Conservation (phyloP, 2,888 invertebrate species). For the Calameuta idolon region DNA sequence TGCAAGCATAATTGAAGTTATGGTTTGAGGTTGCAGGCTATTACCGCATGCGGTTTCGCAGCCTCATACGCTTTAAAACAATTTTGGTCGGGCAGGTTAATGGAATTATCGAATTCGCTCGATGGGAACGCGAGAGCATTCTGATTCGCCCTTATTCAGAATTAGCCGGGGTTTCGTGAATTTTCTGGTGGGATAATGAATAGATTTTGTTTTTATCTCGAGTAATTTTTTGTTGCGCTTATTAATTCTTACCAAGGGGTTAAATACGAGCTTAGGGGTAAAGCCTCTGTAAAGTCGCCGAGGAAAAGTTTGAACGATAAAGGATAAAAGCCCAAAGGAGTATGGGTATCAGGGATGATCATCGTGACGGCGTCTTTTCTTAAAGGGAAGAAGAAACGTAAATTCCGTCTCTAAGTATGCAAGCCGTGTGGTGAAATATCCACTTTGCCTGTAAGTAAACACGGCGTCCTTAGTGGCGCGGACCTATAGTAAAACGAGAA, state of each 20-base stretch:
- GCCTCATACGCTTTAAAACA: constrained; percentile 7
- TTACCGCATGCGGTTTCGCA: constrained; percentile 6
- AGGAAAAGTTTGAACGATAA: not conserved
- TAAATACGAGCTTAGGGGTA: not conserved
- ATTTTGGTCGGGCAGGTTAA: not conserved
- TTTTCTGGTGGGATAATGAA: not conserved
- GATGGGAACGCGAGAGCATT: not conserved
- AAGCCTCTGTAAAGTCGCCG: not conserved
- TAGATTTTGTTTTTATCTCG: not conserved
- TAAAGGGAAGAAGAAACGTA: constrained; percentile 26
- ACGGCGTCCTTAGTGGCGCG: constrained; percentile 43
- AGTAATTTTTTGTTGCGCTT: not conserved
- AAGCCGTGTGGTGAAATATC: constrained; percentile 42
- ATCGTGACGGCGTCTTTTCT: not conserved
- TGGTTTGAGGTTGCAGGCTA: constrained; percentile 5
- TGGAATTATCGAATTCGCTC: not conserved
- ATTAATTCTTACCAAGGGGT: not conserved
- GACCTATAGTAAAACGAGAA: constrained; percentile 40
- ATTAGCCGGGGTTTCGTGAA: not conserved
- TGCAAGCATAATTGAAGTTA: constrained; percentile 8
- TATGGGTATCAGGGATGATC: not conserved
- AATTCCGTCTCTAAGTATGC: constrained; percentile 39
- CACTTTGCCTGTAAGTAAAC: constrained; percentile 50
- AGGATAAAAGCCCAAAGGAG: not conserved
- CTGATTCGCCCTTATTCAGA: not conserved